Conservation (phyloP, 2,888 invertebrate genomes). For the Drosophila hawaiiensis region DNA sequence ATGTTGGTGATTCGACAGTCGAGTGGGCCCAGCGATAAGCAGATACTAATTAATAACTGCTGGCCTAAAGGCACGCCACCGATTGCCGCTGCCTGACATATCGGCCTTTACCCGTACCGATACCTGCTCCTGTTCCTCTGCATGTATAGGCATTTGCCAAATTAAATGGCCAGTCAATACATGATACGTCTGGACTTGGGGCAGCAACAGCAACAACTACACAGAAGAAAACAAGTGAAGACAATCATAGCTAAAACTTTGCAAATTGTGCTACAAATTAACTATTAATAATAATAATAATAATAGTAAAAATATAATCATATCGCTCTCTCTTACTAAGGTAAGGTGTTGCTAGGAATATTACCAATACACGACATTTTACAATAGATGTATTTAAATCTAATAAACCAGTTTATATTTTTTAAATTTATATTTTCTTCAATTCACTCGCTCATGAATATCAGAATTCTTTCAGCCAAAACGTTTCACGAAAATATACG, state of each 20-base stretch:
- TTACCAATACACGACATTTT: neutral
- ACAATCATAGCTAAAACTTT: neutral
- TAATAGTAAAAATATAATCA: too few species aligned
- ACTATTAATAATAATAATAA: too few species aligned
- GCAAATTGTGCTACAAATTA: neutral
- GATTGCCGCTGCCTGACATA: slow-evolving; percentile 63
- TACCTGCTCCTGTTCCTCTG: slow-evolving; percentile 1
- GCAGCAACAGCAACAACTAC: slow-evolving; percentile 4
- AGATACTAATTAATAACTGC: slow-evolving; percentile 77
- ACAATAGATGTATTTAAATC: too few species aligned
- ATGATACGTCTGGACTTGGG: slow-evolving; percentile 7
- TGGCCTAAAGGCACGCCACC: slow-evolving; percentile 29
- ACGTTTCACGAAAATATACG: neutral
- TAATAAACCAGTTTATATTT: neutral
- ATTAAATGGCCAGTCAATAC: slow-evolving; percentile 54
- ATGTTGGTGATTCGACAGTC: slow-evolving; percentile 54
- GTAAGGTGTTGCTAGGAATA: neutral
- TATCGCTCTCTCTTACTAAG: too few species aligned
- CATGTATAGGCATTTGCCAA: slow-evolving; percentile 49
- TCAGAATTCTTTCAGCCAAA: neutral
- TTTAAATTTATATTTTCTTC: neutral
- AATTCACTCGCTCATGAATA: neutral
- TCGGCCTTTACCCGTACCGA: slow-evolving; percentile 24
- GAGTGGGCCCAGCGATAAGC: slow-evolving; percentile 68
- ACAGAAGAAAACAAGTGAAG: neutral